Evolutionary conservation across 2,888 invertebrate species (phyloP).

Genomic region (Ectemnius cavifrons): DNA sequence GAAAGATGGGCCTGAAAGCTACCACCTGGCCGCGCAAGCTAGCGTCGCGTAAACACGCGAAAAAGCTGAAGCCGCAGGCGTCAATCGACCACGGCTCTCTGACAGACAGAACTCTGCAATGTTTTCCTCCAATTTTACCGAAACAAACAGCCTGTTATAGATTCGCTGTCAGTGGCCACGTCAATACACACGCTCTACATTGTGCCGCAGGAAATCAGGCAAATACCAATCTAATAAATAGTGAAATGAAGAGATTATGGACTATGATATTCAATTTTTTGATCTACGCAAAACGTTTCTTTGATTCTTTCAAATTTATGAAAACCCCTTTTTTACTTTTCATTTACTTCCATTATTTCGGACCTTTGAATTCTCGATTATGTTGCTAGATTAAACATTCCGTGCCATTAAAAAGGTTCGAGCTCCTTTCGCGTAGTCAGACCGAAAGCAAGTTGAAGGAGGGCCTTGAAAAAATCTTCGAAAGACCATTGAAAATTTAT

Average conservation of each 20-base stretch:
- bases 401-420: no score
- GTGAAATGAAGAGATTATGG: slow-evolving; percentile 49
- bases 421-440: background rate
- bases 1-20: slow-evolving; percentile 1
- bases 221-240: slow-evolving; percentile 49
- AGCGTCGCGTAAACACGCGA: slow-evolving; percentile 29
- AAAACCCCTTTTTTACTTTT: no score
- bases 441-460: background rate
- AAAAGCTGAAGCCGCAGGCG: slow-evolving; percentile 35
- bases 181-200: slow-evolving; percentile 67
- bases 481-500: slow-evolving; percentile 12
- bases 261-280: background rate
- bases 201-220: slow-evolving; percentile 54
- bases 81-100: slow-evolving; percentile 55
- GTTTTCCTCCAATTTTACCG: slow-evolving; percentile 72
- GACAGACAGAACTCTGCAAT: slow-evolving; percentile 59
- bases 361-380: no score
- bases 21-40: background rate
- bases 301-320: no score
- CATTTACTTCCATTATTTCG: no score
- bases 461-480: slow-evolving; percentile 8
- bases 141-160: slow-evolving; percentile 71
- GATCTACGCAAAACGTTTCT: no score
- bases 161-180: slow-evolving; percentile 63
- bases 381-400: no score